Percentiles rank a stretch among this genome's conserved stretches.
Evolutionary conservation across 2,888 invertebrate species (phyloP).

Genomic region (Dexiosoma caninum): DNA sequence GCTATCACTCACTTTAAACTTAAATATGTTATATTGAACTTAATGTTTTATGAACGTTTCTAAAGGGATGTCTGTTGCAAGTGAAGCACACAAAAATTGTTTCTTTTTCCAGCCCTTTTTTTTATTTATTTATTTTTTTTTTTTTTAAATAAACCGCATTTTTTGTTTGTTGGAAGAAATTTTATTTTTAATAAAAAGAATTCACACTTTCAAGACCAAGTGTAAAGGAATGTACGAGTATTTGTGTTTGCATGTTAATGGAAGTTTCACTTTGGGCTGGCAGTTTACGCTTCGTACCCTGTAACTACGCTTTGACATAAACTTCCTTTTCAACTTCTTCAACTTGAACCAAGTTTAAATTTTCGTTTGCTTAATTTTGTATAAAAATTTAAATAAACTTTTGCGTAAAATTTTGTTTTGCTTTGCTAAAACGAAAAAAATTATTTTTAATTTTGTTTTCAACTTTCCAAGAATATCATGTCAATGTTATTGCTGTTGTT

Average conservation of each 20-base stretch:
- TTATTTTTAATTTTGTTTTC: conserved; percentile 23
- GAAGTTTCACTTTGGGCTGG: background rate
- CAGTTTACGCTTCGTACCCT: conserved; percentile 33
- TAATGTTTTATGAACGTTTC: too few species aligned
- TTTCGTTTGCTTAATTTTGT: background rate
- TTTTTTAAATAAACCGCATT: conserved; percentile 21
- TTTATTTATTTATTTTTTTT: too few species aligned
- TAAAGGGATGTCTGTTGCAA: background rate
- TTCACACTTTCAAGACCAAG: conserved; percentile 41
- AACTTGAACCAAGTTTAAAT: background rate
- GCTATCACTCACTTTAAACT: too few species aligned
- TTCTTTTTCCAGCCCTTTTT: too few species aligned
- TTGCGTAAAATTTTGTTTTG: background rate
- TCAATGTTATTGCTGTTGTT: conserved; percentile 41
- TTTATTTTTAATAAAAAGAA: conserved; percentile 37
- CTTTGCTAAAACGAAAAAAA: background rate
- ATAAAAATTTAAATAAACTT: conserved; percentile 15
- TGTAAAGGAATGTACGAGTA: too few species aligned
- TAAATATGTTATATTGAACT: too few species aligned
- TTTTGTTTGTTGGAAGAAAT: background rate
- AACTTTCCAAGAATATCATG: conserved; percentile 59
- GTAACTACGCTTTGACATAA: conserved; percentile 51
- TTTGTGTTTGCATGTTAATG: background rate
- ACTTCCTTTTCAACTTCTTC: conserved; percentile 54
- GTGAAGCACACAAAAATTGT: too few species aligned